Evolutionary conservation across 2,888 invertebrate genomes (phyloP).

Genomic region (Leucania comma): DNA sequence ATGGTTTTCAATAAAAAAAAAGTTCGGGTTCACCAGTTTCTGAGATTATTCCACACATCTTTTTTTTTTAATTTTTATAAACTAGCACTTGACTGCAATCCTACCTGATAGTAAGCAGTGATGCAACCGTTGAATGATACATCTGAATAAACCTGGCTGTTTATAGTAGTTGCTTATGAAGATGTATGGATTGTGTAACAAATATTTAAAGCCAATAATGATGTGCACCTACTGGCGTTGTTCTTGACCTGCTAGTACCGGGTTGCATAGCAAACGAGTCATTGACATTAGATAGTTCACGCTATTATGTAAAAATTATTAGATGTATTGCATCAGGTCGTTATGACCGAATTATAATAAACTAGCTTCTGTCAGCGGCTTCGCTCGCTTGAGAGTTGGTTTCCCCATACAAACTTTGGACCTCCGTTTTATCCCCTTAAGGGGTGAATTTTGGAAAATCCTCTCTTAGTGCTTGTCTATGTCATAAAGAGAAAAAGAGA

Average conservation of each 20-base stretch:
- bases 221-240: slow-evolving; percentile 19
- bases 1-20: too few species aligned
- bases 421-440: too few species aligned
- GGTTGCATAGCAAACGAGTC: slow-evolving; percentile 39
- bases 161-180: neutral
- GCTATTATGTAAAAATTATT: slow-evolving; percentile 7
- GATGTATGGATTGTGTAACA: slow-evolving; percentile 24
- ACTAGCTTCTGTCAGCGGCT: too few species aligned
- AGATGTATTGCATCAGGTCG: slow-evolving; percentile 9
- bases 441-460: too few species aligned
- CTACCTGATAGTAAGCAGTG: too few species aligned
- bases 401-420: too few species aligned
- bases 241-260: slow-evolving; percentile 55
- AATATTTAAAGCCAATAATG: slow-evolving; percentile 7
- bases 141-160: neutral
- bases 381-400: too few species aligned
- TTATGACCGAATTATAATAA: neutral
- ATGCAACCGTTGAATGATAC: too few species aligned
- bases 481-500: too few species aligned
- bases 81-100: too few species aligned
- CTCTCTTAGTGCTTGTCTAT: too few species aligned
- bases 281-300: slow-evolving; percentile 27
- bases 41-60: neutral
- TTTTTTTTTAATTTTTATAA: too few species aligned
- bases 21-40: neutral